phyloP scores from a whole-genome alignment of 2,113 vertebrate genomes.

The Callipepla californica region DNA sequence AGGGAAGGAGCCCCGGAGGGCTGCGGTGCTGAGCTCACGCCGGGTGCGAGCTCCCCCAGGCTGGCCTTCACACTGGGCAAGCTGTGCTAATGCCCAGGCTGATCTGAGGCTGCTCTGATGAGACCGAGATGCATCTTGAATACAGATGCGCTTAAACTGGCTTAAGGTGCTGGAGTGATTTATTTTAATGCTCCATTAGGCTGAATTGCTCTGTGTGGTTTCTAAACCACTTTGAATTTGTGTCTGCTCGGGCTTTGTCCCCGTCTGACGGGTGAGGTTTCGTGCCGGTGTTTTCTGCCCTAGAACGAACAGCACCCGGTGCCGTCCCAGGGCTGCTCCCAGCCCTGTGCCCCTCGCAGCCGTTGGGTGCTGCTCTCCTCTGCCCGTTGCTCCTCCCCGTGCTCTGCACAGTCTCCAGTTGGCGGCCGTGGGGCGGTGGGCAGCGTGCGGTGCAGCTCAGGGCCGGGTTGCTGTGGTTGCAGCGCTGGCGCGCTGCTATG shows the following conservation, averaged over 20 bases:
- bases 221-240: conserved; percentile 55
- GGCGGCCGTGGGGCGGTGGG: no score
- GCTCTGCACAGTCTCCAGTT: background rate
- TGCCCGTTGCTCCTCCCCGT: background rate
- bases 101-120: conserved; percentile 39
- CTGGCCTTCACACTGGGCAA: background rate
- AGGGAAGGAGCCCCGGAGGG: conserved; percentile 2
- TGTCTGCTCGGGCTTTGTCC: conserved; percentile 43
- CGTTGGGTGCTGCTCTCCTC: background rate
- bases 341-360: background rate
- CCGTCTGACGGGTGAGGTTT: background rate
- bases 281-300: background rate
- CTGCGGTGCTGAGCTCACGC: background rate
- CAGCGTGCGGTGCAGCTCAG: background rate
- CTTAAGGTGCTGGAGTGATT: conserved; percentile 66
- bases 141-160: conserved; percentile 65
- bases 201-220: conserved; percentile 63
- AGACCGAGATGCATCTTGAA: conserved; percentile 38
- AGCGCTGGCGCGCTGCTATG: conserved; percentile 6
- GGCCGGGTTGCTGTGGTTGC: conserved; percentile 63
- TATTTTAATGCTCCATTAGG: conserved; percentile 67
- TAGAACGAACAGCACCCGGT: background rate
- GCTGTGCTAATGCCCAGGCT: background rate
- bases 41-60: background rate
- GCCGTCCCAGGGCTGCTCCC: background rate